Evolutionary conservation across 37 sponge, comb jelly and placozoan species (phyloP), one percentile per base, ranked within the genome.

Genomic region (Ianthella basta): DNA sequence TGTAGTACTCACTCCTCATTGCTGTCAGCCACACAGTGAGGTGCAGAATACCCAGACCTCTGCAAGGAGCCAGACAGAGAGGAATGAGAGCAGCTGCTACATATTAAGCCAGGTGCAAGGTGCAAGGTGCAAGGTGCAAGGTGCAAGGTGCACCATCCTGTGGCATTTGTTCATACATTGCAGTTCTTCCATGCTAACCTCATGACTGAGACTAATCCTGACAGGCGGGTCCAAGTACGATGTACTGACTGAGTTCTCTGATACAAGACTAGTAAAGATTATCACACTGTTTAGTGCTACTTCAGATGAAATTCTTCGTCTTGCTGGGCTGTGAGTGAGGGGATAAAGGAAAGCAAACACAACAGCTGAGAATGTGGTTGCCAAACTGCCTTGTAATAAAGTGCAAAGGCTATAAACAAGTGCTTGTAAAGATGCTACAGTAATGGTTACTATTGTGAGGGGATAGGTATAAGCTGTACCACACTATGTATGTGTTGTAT

Each of bases 241-340:
- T 40, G 88, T 87, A 86, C 85, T 79, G 19, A 86, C 23, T 37
- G 32, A 32, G 30, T 59, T 16, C 14, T 60, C 23, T 35, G 30
- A 40, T 23, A 85, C 68, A 0, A 35, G 34, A 68, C 81, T 83
- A 6, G 37, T 64, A 29, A 91, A 63, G 32, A 81, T 61, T 59
- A 91, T 39, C 16, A 91, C 73, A 86, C 91, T 86, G 84, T 91
- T 86, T 19, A 91, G 54, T 44, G 50, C 50, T 44, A 8, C 50
- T 44, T 44, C 50, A 3, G 50, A 44, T 3, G 3, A 3, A 44
- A 44, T 44, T 3, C 6, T 44, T 8, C 8, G 50, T 8, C 50
- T 3, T 44, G 50, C 50, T 44, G 50, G 50, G 50, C 50, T 44
- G 50, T 44, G 50, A 44, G n/a, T n/a, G n/a, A n/a, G n/a, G n/a